Percentiles rank a stretch among this genome's conserved stretches.
These are phyloP conservation scores for Arothron firmamentum DNA, from an alignment of 2,113 vertebrate genomes.

Conservation along the genomic window DNA sequence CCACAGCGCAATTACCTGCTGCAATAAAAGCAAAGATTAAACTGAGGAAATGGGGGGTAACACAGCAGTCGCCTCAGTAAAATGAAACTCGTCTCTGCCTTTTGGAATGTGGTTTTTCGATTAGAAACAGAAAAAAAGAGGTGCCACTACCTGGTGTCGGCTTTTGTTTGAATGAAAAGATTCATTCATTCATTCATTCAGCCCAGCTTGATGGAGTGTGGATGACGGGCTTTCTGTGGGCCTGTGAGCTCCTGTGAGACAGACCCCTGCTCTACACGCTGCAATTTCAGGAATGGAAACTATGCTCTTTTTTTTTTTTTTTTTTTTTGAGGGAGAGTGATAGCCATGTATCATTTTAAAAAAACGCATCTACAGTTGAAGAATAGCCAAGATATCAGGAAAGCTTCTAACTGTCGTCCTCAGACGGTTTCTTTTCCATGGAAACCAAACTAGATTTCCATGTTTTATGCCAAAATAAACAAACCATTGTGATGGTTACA, in stretches of 20 bases:
- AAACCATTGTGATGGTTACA: too few species aligned
- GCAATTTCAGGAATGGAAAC: not conserved
- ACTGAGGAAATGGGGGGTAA: conserved; percentile 27
- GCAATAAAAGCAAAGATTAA: conserved; percentile 50
- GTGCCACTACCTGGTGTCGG: conserved; percentile 26
- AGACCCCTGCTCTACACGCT: not conserved
- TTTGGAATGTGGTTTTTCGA: conserved; percentile 51
- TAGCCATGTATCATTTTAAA: too few species aligned
- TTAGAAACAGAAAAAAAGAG: conserved; percentile 38
- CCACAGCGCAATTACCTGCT: conserved; percentile 46
- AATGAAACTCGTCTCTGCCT: conserved; percentile 20
- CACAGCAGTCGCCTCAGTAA: conserved; percentile 8
- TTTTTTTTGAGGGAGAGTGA: too few species aligned
- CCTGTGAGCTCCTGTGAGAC: not conserved
- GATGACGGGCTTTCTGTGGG: not conserved
- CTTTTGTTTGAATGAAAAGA: conserved; percentile 21
- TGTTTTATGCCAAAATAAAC: too few species aligned
- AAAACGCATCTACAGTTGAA: too few species aligned
- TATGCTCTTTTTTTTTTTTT: too few species aligned
- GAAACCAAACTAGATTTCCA: too few species aligned
- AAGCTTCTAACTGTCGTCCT: too few species aligned
- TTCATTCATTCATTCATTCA: conserved; percentile 34
- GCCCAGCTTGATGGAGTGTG: conserved; percentile 9
- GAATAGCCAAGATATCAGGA: too few species aligned
- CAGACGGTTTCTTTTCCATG: too few species aligned